Evolutionary conservation across 2,888 invertebrate genomes (phyloP).

Genomic region (Drosophila kanekoi): DNA sequence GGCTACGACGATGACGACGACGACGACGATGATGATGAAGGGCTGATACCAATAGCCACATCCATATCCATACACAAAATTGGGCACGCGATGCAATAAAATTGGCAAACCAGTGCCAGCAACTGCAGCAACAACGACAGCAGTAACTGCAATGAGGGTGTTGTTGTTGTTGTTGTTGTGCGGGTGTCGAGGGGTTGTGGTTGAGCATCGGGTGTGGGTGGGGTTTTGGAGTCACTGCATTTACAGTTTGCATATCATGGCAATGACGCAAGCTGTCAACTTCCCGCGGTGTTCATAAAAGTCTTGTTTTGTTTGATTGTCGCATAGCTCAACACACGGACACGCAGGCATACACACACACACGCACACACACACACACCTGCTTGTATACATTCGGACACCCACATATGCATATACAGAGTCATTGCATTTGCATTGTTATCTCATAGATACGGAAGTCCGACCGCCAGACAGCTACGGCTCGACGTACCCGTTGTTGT

Average conservation of each 20-base stretch:
- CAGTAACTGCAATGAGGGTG: slow-evolving; percentile 13
- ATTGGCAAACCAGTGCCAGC: slow-evolving; percentile 54
- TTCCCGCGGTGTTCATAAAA: slow-evolving; percentile 83
- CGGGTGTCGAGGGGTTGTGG: neutral
- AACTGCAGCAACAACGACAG: slow-evolving; percentile 16
- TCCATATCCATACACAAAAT: slow-evolving; percentile 69
- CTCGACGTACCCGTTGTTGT: slow-evolving; percentile 26
- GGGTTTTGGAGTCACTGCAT: slow-evolving; percentile 28
- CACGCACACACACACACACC: slow-evolving; percentile 14
- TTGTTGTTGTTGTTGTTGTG: slow-evolving; percentile 7
- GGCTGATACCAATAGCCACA: slow-evolving; percentile 65
- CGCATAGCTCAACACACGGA: slow-evolving; percentile 39
- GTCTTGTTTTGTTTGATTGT: slow-evolving; percentile 76
- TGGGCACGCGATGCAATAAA: slow-evolving; percentile 78
- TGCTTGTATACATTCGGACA: neutral
- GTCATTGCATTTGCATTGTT: slow-evolving; percentile 75
- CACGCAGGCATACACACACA: slow-evolving; percentile 26
- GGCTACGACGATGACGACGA: slow-evolving; percentile 14
- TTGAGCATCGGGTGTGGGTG: neutral
- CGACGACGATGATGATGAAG: slow-evolving; percentile 33
- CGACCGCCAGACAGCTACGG: slow-evolving; percentile 51
- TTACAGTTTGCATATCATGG: slow-evolving; percentile 73
- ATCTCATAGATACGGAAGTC: slow-evolving; percentile 73
- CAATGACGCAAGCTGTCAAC: slow-evolving; percentile 82
- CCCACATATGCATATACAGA: slow-evolving; percentile 34